phyloP scores from a whole-genome alignment of 2,888 invertebrate genomes.

The Scrobipalpa costella region DNA sequence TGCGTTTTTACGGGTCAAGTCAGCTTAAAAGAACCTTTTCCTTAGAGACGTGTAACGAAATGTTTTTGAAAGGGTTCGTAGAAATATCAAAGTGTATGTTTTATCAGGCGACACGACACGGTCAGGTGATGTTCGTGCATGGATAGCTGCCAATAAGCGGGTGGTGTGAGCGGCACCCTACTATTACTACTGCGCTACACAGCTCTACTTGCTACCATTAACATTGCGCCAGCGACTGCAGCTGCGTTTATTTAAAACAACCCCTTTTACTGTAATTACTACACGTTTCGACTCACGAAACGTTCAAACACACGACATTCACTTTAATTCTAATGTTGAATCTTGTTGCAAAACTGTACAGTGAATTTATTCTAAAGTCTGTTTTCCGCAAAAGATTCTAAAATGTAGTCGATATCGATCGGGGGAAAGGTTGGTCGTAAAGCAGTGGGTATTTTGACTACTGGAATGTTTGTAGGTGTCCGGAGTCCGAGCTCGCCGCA shows the following conservation, averaged over 20 bases:
- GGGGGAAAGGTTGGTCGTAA: conserved; percentile 65
- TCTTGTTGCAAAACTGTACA: not conserved
- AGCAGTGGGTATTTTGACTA: conserved; percentile 63
- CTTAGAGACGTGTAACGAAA: no score
- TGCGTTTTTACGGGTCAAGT: no score
- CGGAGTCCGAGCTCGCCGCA: conserved; percentile 52
- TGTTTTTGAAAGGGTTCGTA: no score
- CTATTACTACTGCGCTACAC: conserved; percentile 50
- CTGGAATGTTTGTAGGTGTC: conserved; percentile 57
- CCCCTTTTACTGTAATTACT: conserved; percentile 59
- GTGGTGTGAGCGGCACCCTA: conserved; percentile 51
- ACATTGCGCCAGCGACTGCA: conserved; percentile 49
- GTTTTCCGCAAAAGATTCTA: not conserved
- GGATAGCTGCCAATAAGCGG: conserved; percentile 63
- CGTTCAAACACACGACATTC: conserved; percentile 45
- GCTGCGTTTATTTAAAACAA: conserved; percentile 56
- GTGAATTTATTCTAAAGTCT: no score
- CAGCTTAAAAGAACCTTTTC: no score
- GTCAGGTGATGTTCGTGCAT: conserved; percentile 53
- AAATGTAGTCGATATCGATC: conserved; percentile 45
- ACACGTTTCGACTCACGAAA: conserved; percentile 52
- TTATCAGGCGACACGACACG: conserved; percentile 2
- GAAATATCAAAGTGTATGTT: no score
- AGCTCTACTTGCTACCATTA: conserved; percentile 37
- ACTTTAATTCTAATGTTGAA: conserved; percentile 22